phyloP scores from a whole-genome alignment of 1,140 invertebrate species.

The Bradynema listronoti region DNA sequence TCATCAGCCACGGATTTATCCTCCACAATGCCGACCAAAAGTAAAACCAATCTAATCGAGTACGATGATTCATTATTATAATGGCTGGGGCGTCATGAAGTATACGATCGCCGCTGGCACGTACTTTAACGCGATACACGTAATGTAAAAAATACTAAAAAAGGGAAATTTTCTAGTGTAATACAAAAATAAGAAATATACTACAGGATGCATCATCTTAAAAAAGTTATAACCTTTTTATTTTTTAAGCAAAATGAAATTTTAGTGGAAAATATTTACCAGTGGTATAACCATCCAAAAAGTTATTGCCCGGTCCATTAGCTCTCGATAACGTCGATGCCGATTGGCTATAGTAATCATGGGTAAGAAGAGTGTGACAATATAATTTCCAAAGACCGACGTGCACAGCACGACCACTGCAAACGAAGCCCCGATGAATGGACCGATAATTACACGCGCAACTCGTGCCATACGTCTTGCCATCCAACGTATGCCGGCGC shows the following conservation, averaged over 20 bases:
- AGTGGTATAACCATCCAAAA: constrained; percentile 54
- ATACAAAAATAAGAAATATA: constrained; percentile 3
- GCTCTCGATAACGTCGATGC: constrained; percentile 39
- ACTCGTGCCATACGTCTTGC: constrained; percentile 1
- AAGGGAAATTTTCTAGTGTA: constrained; percentile 3
- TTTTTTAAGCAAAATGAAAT: background rate
- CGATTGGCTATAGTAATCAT: constrained; percentile 40
- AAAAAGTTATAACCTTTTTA: background rate
- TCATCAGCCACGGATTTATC: constrained; percentile 65
- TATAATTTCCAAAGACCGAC: constrained; percentile 50
- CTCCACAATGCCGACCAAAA: constrained; percentile 76
- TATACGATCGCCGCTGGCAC: constrained; percentile 72
- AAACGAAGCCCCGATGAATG: constrained; percentile 45
- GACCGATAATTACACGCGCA: constrained; percentile 16
- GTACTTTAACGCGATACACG: constrained; percentile 67
- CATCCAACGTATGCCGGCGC: too few relatives aligned
- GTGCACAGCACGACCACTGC: constrained; percentile 40
- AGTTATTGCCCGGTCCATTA: constrained; percentile 50
- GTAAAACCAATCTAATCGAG: constrained; percentile 84
- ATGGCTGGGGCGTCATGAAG: constrained; percentile 68
- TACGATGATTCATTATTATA: constrained; percentile 79
- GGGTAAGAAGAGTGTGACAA: constrained; percentile 46
- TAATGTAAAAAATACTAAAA: constrained; percentile 64
- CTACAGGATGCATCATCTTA: constrained; percentile 62
- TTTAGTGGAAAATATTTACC: constrained; percentile 16